These are phyloP conservation scores for Eristalinus aeneus DNA, from an alignment of 2,888 invertebrate species.

Conservation along the genomic window DNA sequence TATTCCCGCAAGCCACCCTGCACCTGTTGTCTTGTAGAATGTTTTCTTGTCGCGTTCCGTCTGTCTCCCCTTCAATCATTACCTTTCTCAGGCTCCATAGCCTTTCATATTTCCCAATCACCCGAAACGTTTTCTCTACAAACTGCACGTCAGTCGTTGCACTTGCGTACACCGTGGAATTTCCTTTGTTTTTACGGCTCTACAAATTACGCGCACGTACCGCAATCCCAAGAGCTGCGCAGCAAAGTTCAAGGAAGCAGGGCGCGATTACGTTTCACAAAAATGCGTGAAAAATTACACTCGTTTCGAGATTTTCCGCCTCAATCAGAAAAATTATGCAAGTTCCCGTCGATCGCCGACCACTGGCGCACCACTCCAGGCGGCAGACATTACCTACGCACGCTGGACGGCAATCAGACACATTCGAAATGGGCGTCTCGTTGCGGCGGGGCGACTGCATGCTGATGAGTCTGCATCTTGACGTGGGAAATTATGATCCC, in stretches of 20 bases:
- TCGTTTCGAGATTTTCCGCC: constrained; percentile 53
- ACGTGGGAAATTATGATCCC: constrained; percentile 65
- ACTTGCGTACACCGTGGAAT: constrained; percentile 47
- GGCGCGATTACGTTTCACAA: not conserved
- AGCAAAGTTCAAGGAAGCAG: constrained; percentile 61
- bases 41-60: no score
- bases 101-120: not conserved
- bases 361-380: not conserved
- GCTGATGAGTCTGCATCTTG: constrained; percentile 56
- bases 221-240: constrained; percentile 42
- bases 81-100: not conserved
- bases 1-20: no score
- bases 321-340: constrained; percentile 43
- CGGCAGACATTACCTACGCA: constrained; percentile 52
- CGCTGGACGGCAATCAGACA: constrained; percentile 54
- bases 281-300: constrained; percentile 69
- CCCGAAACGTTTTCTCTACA: not conserved
- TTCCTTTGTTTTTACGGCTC: constrained; percentile 40
- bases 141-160: constrained; percentile 5
- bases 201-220: constrained; percentile 58
- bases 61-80: no score
- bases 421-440: constrained; percentile 63
- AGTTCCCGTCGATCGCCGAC: not conserved
- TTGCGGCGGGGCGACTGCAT: constrained; percentile 1
- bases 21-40: no score